Evolutionary conservation across 1,140 invertebrate genomes (phyloP).

Genomic region (Aphelinus certus): DNA sequence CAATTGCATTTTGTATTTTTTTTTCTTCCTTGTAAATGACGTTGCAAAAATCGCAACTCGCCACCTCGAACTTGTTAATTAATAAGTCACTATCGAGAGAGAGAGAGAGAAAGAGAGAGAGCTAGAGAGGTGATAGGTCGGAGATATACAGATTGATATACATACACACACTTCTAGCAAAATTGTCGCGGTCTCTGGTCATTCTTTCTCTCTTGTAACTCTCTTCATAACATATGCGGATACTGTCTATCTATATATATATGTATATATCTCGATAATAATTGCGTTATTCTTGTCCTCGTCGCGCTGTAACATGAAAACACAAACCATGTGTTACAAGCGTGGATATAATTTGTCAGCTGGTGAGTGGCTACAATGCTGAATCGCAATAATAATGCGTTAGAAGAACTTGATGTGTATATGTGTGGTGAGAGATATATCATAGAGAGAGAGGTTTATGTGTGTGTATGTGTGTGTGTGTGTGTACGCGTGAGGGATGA

Average conservation of each 20-base stretch:
- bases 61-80: conserved; percentile 17
- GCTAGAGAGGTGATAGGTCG: neutral
- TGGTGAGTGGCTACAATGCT: too few relatives aligned
- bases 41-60: conserved; percentile 56
- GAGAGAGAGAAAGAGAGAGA: conserved; percentile 5
- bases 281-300: conserved; percentile 21
- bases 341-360: too few relatives aligned
- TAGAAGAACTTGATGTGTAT: neutral
- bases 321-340: conserved; percentile 16
- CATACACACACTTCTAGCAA: conserved; percentile 50
- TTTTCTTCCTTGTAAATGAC: conserved; percentile 49
- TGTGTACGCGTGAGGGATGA: neutral
- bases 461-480: neutral
- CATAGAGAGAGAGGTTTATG: too few relatives aligned
- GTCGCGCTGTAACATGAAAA: conserved; percentile 52
- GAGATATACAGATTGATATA: conserved; percentile 28
- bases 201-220: conserved; percentile 1
- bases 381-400: too few relatives aligned
- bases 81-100: conserved; percentile 33
- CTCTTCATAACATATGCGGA: conserved; percentile 8
- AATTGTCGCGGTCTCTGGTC: conserved; percentile 39
- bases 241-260: conserved; percentile 17
- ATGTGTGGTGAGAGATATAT: neutral
- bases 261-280: neutral
- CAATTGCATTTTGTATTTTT: conserved; percentile 22